Conservation (phyloP, 2,888 invertebrate species). For the Therioaphis trifolii region DNA sequence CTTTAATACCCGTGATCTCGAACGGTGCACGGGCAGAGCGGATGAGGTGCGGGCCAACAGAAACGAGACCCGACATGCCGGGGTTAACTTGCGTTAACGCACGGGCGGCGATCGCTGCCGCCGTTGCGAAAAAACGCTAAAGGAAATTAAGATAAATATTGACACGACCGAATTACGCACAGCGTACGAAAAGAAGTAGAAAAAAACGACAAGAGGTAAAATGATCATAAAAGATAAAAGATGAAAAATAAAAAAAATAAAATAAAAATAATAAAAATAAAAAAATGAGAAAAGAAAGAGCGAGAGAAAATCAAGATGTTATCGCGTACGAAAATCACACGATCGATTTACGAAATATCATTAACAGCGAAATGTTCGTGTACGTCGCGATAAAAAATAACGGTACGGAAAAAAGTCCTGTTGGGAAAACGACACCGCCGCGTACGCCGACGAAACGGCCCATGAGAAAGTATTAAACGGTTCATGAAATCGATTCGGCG, state of each 20-base stretch:
- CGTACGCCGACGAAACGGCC: not conserved
- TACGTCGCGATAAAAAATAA: not conserved
- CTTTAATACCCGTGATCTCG: conserved; percentile 36
- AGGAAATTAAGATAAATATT: conserved; percentile 39
- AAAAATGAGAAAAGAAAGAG: no score
- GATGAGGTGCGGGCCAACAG: not conserved
- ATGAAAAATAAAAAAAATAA: no score
- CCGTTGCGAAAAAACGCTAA: not conserved
- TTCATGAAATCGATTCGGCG: conserved; percentile 13
- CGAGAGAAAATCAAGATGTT: not conserved
- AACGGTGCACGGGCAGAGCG: not conserved
- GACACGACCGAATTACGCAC: not conserved
- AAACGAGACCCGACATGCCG: not conserved
- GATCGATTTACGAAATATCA: not conserved
- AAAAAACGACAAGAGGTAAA: conserved; percentile 2
- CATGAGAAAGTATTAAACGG: not conserved
- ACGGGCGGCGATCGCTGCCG: not conserved
- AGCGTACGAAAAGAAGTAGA: not conserved
- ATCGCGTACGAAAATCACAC: not conserved
- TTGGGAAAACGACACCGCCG: not conserved
- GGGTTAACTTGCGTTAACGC: not conserved
- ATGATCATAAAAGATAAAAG: not conserved
- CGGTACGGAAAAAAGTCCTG: not conserved
- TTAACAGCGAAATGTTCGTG: not conserved
- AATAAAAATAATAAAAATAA: no score